A percentile compares a stretch with the other conserved stretches of the same genome.
phyloP scores from a whole-genome alignment of 2,113 vertebrate genomes.

The Delphinapterus leucas region DNA sequence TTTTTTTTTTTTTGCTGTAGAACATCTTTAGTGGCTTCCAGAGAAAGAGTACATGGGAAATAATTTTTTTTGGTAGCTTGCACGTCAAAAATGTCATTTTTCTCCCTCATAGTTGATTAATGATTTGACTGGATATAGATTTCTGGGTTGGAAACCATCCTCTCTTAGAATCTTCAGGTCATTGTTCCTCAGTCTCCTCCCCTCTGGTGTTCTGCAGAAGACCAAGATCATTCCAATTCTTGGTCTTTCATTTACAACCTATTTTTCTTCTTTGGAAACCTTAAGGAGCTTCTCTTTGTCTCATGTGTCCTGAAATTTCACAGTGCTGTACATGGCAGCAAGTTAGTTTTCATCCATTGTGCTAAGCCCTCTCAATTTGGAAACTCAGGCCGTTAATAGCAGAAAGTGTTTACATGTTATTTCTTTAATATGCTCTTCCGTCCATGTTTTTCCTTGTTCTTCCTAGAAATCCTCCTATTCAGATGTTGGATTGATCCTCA shows the following conservation, averaged over 20 bases:
- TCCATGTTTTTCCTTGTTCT: too few species aligned
- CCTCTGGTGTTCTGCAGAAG: neutral
- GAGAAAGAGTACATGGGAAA: neutral
- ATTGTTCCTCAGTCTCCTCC: neutral
- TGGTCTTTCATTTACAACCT: neutral
- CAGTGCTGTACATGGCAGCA: neutral
- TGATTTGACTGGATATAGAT: neutral
- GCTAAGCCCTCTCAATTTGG: neutral
- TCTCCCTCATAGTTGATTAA: neutral
- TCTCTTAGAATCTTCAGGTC: neutral
- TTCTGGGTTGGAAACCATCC: neutral
- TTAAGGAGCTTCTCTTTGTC: neutral
- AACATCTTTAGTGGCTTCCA: neutral
- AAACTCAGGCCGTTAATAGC: neutral
- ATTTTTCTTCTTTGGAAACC: neutral
- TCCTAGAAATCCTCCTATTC: neutral
- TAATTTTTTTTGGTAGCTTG: neutral
- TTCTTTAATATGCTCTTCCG: too few species aligned
- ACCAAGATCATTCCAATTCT: neutral
- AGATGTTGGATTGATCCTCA: neutral
- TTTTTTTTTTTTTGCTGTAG: neutral
- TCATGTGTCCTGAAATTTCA: neutral
- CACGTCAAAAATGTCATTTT: neutral
- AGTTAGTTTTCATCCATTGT: constrained; percentile 2
- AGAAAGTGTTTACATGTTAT: neutral